Base-by-base conservation (phyloP, 2,797 vertebrate genomes). In the Neosilurus mollespiculum region DNA sequence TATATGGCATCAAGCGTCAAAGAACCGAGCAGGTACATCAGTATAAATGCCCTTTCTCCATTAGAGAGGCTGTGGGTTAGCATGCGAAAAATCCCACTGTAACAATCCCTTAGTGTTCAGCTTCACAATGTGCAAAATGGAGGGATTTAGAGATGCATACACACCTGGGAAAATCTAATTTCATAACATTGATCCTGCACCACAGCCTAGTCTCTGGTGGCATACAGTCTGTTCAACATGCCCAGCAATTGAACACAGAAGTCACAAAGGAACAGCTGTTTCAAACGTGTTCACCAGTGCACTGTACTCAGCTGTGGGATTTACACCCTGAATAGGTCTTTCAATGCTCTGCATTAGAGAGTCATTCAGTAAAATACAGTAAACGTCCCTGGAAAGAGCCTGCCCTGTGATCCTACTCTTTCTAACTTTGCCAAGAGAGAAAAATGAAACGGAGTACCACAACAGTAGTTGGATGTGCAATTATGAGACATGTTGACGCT, bases 231-330 rank as follows among this genome's bases (percentile, higher is more conserved):
- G 64, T 87, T 87, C 87, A 86, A 89, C 91, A 89, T 91, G 88
- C 92, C 92, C 89, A 88, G 81, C 80, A 65, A 85, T 85, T 81
- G 61, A 86, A 84, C 77, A 77, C 78, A 87, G 80, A 87, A 78
- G 86, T 82, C 87, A 93, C 89, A 93, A 92, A 92, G 90, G 91
- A 91, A 88, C 90, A 92, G 92, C 90, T 94, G 91, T 91, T 85
- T 81, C 69, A 81, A 88, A 91, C 82, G 79, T 85, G 85, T 81
- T 85, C 78, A 62, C 34, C 78, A 80, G 70, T 84, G 83, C 56
- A 20, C 84, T 84, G 75, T 75, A 83, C 54, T 84, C 81, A 87
- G 80, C 51, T 82, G 84, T 71, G 64, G 53, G 80, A 83, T 83
- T 88, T 83, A 84, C 53, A 9, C n/a, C 12, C 11, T 90, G 81